Conservation (phyloP, 2,797 vertebrate genomes). For the Catamblyrhynchus diadema region DNA sequence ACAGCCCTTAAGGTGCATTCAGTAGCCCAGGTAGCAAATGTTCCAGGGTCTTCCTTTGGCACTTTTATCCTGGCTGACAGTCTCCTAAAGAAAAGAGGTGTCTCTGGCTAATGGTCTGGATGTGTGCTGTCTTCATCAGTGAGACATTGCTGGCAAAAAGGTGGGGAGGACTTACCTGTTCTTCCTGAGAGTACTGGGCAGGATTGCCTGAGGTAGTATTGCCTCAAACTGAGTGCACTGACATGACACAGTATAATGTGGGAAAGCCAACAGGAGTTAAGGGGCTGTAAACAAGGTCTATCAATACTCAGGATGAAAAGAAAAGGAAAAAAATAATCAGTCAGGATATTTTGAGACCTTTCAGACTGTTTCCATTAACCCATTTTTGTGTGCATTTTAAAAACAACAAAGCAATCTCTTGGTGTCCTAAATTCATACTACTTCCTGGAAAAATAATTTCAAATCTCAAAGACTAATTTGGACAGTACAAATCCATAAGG, state of each 20-base stretch:
- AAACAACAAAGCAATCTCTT: neutral
- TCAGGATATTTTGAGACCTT: conserved; percentile 12
- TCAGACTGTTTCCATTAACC: neutral
- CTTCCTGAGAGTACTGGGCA: neutral
- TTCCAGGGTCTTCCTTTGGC: neutral
- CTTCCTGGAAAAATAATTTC: neutral
- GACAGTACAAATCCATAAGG: neutral
- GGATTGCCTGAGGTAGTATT: neutral
- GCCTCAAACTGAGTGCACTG: neutral
- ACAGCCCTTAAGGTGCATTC: neutral
- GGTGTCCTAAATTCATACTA: neutral
- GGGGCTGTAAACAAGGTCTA: neutral
- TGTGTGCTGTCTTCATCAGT: neutral
- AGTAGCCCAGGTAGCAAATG: neutral
- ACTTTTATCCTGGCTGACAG: neutral
- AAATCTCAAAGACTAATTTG: neutral
- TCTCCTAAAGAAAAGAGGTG: neutral
- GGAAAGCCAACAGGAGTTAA: neutral
- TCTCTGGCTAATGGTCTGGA: neutral
- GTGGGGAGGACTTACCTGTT: neutral
- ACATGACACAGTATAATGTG: neutral
- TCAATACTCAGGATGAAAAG: neutral
- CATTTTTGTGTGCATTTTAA: neutral
- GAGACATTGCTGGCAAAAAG: neutral
- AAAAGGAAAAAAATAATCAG: neutral